Base-by-base conservation (phyloP, 2,888 invertebrate species). In the Eugnorisma glareosa region DNA sequence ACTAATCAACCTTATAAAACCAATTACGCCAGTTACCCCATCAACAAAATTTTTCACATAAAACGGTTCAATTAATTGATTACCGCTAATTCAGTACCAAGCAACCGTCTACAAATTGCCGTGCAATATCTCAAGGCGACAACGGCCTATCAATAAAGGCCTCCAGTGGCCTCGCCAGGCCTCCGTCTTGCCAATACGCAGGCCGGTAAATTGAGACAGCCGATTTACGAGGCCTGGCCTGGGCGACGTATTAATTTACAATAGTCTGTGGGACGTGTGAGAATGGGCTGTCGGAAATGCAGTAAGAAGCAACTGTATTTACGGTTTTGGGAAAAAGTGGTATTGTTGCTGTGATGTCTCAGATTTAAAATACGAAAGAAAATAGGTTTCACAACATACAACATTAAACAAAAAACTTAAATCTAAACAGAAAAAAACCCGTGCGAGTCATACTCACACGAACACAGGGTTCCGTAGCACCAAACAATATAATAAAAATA, bases 61-160 rank as follows among this genome's bases (percentile, higher is more conserved):
- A 83, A 86, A 84, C 81, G 64, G 61, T 80, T 73, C 78, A 78
- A 76, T 84, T 89, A 90, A 90, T 92, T 89, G 90, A 92, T 92
- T 88, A 88, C 84, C 86, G 83, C 88, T 90, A 91, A 92, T 88
- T 71, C 75, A 69, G 84, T 81, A 51, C 69, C 51, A 57, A 74
- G 77, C 88, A 81, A 88, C 83, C 79, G 64, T 67, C 86, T 92
- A 92, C 94, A 94, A 94, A 94, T 94, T 92, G 94, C 90, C 73
- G 72, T 81, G 91, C 94, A 81, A 93, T 95, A 94, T 93, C 94
- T 95, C 95, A 94, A 89, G 92, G 91, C 93, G 95, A 95, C 95
- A 94, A 93, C 92, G 90, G 93, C 94, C 96, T 94, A 96, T 96
- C 95, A 95, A 96, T 96, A 95, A 94, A 90, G 91, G 83, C 85